Conservation (phyloP, 2,113 vertebrate species). For the Perca flavescens region DNA sequence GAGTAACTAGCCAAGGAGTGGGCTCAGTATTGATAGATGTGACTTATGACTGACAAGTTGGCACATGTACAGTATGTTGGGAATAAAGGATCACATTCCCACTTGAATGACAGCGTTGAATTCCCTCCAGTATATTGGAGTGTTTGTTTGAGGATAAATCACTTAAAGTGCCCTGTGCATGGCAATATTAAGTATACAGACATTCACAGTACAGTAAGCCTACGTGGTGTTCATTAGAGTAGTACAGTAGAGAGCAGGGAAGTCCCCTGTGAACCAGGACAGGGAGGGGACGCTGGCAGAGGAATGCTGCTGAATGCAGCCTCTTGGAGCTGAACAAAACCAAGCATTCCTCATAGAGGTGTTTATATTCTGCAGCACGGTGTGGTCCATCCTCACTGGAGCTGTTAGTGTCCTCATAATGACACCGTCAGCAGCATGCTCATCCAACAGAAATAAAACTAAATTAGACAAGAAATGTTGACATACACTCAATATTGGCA, state of each 20-base stretch:
- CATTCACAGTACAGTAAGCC: slow-evolving; percentile 6
- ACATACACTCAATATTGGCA: background rate
- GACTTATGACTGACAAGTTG: background rate
- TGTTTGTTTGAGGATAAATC: background rate
- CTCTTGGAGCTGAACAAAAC: slow-evolving; percentile 66
- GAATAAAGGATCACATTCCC: slow-evolving; percentile 6
- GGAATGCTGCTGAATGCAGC: slow-evolving; percentile 67
- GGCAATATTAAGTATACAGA: slow-evolving; percentile 24
- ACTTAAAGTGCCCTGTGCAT: background rate
- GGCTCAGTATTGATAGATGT: background rate
- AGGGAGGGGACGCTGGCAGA: slow-evolving; percentile 66
- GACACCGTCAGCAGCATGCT: slow-evolving; percentile 27
- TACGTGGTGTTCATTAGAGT: slow-evolving; percentile 40
- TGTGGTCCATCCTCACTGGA: slow-evolving; percentile 62
- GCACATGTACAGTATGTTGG: slow-evolving; percentile 2
- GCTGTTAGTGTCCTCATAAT: slow-evolving; percentile 44
- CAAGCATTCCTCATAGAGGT: slow-evolving; percentile 78
- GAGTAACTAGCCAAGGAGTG: background rate
- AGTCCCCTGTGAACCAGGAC: slow-evolving; percentile 59
- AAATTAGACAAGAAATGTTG: background rate
- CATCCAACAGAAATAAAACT: slow-evolving; percentile 54
- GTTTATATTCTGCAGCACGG: slow-evolving; percentile 67
- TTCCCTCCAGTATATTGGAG: background rate
- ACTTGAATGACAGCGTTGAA: background rate
- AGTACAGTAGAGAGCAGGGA: slow-evolving; percentile 45